Percentiles rank a stretch among this genome's conserved stretches.
phyloP scores from a whole-genome alignment of 2,888 invertebrate genomes.

The Agrilus cyanescens region DNA sequence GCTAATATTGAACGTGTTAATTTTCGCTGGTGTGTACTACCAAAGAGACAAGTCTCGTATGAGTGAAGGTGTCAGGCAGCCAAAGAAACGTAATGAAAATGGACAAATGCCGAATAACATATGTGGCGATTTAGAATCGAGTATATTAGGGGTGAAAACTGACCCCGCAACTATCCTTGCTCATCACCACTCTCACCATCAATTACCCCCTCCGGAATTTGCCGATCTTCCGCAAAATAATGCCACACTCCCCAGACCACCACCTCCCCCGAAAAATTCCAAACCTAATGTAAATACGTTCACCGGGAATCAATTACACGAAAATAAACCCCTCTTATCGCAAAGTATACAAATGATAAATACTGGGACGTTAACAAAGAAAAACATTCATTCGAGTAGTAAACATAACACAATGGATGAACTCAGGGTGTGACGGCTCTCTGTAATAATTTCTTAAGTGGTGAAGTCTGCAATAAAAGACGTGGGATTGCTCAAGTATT shows the following conservation, averaged over 20 bases:
- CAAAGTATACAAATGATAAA: constrained; percentile 71
- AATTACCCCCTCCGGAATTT: constrained; percentile 72
- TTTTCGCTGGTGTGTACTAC: constrained; percentile 91
- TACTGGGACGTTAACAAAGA: constrained; percentile 65
- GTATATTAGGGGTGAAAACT: constrained; percentile 46
- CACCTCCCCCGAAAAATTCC: constrained; percentile 55
- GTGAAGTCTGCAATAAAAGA: constrained; percentile 13
- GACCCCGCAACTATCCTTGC: constrained; percentile 62
- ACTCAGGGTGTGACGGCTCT: constrained; percentile 64
- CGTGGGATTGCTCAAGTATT: constrained; percentile 18
- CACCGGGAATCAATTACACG: constrained; percentile 47
- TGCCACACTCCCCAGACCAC: constrained; percentile 56
- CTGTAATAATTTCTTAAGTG: constrained; percentile 11
- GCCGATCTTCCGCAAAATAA: constrained; percentile 67
- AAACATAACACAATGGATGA: constrained; percentile 63
- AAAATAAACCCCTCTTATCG: constrained; percentile 57
- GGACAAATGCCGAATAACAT: constrained; percentile 83
- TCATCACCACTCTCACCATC: constrained; percentile 68
- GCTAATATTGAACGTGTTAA: constrained; percentile 80
- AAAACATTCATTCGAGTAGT: constrained; percentile 54
- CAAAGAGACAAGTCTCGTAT: constrained; percentile 76
- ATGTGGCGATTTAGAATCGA: constrained; percentile 68
- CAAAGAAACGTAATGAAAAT: constrained; percentile 66
- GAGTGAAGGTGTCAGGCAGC: constrained; percentile 42
- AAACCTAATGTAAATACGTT: constrained; percentile 40